Conservation (phyloP, 1,140 invertebrate species). For the Megalonaias nervosa region DNA sequence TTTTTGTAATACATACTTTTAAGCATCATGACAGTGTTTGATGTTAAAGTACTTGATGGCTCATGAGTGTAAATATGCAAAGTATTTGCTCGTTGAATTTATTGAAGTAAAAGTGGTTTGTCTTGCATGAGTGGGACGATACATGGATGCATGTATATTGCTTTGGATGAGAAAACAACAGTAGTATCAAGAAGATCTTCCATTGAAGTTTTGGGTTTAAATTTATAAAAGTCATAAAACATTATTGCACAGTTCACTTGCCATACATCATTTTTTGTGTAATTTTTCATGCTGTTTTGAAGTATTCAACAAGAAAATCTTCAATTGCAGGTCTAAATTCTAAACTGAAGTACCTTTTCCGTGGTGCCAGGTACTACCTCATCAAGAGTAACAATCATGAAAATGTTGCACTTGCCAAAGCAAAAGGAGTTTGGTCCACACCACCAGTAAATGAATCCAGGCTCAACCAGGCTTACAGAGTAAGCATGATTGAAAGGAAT, state of each 20-base stretch:
- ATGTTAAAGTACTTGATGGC: too few relatives aligned
- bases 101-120: too few relatives aligned
- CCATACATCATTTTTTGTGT: not conserved
- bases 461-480: conserved; percentile 92
- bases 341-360: conserved; percentile 93
- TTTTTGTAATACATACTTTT: too few relatives aligned
- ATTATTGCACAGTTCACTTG: not conserved
- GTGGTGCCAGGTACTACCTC: conserved; percentile 95
- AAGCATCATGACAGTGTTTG: too few relatives aligned
- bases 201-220: not conserved
- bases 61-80: too few relatives aligned
- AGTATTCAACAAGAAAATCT: not conserved
- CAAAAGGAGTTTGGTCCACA: conserved; percentile 96
- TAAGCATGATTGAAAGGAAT: conserved; percentile 34
- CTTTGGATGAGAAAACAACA: not conserved
- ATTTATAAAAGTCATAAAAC: not conserved
- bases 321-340: conserved; percentile 45
- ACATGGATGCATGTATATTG: too few relatives aligned
- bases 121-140: too few relatives aligned
- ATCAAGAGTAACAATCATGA: conserved; percentile 99
- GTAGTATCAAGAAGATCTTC: not conserved
- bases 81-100: too few relatives aligned
- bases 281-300: conserved; percentile 3
- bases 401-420: conserved; percentile 95
- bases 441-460: conserved; percentile 97